phyloP scores from a whole-genome alignment of 2,797 vertebrate species.

The Octomys mimax region DNA sequence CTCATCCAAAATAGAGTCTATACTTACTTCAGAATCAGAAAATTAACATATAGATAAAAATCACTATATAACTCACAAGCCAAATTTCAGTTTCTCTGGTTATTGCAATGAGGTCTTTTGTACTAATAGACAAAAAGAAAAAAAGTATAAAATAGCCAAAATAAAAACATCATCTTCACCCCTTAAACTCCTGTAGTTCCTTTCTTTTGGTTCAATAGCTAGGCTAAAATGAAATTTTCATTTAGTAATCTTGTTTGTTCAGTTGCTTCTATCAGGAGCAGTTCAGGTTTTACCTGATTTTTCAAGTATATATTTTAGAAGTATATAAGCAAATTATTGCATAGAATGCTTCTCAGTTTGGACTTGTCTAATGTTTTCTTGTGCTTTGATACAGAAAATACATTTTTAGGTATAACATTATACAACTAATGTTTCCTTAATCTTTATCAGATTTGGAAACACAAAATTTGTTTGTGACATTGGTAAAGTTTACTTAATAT shows the following conservation, averaged over 20 bases:
- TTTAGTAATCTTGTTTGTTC: background rate
- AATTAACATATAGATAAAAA: background rate
- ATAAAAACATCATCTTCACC: background rate
- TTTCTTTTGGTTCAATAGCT: background rate
- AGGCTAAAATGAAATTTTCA: background rate
- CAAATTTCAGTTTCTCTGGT: background rate
- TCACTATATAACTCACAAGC: background rate
- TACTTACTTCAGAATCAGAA: background rate
- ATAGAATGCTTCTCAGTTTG: background rate
- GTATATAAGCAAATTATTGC: background rate
- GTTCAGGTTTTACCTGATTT: background rate
- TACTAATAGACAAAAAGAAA: background rate
- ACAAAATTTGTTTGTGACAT: background rate
- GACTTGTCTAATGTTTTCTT: background rate
- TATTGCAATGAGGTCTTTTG: background rate
- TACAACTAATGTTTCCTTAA: background rate
- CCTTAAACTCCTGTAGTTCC: background rate
- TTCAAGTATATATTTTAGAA: slow-evolving; percentile 46
- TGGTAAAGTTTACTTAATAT: background rate
- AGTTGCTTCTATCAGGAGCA: background rate
- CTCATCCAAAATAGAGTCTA: background rate
- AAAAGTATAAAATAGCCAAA: background rate
- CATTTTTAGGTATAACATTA: background rate
- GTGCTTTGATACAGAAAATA: background rate
- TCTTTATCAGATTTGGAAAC: background rate